These are phyloP conservation scores for Muscicapa striata DNA, from an alignment of 2,797 vertebrate genomes.

Conservation along the genomic window DNA sequence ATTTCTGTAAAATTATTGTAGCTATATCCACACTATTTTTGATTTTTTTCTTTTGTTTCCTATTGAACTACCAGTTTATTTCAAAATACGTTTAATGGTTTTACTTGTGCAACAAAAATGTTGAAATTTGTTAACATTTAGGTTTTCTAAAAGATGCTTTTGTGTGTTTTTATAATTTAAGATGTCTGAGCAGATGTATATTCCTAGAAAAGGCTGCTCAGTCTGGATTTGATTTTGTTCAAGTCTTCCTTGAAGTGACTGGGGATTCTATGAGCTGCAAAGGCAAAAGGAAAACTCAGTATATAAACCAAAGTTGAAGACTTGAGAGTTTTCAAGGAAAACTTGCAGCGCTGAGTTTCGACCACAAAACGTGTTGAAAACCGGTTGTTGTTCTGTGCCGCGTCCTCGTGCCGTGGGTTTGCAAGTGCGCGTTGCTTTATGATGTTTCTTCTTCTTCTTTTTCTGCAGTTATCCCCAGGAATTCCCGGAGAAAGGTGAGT, in stretches of 20 bases:
- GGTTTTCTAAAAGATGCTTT: neutral
- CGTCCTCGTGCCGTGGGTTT: neutral
- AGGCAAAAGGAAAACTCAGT: neutral
- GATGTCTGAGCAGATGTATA: neutral
- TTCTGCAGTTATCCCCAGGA: slow-evolving; percentile 84
- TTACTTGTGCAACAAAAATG: neutral
- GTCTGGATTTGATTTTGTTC: neutral
- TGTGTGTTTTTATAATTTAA: neutral
- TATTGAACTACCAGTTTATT: neutral
- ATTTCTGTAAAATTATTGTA: neutral
- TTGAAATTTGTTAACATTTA: neutral
- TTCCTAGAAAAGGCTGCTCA: neutral
- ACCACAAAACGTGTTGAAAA: too few species aligned
- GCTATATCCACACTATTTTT: neutral
- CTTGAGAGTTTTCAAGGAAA: neutral
- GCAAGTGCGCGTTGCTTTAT: neutral
- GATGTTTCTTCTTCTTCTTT: neutral
- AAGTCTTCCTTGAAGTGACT: neutral
- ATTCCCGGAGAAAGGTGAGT: slow-evolving; percentile 89
- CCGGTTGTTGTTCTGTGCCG: rapidly evolving
- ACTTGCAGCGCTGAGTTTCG: neutral
- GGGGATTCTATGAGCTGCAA: neutral
- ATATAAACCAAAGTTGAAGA: neutral
- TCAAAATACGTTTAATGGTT: neutral
- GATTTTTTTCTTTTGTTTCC: neutral